Conservation (phyloP, 1,140 invertebrate genomes). For the Halyomorpha halys region DNA sequence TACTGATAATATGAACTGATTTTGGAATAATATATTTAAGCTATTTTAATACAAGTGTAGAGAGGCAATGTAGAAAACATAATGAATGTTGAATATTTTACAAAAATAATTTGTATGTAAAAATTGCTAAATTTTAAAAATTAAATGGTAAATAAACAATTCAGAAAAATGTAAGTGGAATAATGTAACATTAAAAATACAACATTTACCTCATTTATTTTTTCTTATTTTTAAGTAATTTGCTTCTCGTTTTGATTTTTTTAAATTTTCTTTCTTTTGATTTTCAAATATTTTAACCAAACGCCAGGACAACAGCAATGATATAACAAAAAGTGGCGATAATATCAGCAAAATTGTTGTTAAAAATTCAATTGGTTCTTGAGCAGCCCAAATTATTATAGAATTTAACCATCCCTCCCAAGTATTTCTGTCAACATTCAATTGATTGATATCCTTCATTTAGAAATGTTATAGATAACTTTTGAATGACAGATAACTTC, state of each 20-base stretch:
- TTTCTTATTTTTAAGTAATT: conserved; percentile 18
- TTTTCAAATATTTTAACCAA: conserved; percentile 20
- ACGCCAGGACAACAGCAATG: conserved; percentile 22
- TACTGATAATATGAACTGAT: too few species aligned
- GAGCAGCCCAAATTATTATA: conserved; percentile 20
- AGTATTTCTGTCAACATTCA: conserved; percentile 21
- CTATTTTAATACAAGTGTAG: too few species aligned
- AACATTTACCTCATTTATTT: conserved; percentile 15
- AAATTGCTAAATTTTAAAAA: neutral
- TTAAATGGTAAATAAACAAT: neutral
- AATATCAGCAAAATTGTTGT: conserved; percentile 21
- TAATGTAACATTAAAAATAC: neutral
- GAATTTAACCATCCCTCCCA: conserved; percentile 25
- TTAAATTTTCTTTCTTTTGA: conserved; percentile 24
- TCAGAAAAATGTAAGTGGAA: too few species aligned
- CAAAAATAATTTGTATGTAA: neutral
- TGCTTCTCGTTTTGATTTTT: conserved; percentile 20
- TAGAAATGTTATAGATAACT: neutral
- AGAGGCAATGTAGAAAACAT: too few species aligned
- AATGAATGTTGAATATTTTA: too few species aligned
- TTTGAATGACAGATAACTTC: too few species aligned
- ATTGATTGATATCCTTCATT: conserved; percentile 14
- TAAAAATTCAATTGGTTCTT: conserved; percentile 22
- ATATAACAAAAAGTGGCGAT: conserved; percentile 23
- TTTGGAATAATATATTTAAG: too few species aligned